Conservation (phyloP, 1,140 invertebrate species). For the Elymnias hypermnestra region DNA sequence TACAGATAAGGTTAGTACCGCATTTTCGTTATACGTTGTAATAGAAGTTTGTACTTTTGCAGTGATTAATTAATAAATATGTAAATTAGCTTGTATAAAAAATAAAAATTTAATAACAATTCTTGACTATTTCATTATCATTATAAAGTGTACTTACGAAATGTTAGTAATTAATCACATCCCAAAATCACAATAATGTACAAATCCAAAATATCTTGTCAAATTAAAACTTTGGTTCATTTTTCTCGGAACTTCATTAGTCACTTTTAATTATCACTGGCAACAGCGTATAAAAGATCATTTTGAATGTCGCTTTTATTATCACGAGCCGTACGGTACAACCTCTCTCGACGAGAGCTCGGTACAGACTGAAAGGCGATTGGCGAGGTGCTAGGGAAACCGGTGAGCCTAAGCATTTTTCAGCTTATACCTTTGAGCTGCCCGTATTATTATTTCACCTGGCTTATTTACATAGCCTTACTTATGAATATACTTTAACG, state of each 20-base stretch:
- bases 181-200: slow-evolving; percentile 45
- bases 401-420: slow-evolving; percentile 41
- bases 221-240: slow-evolving; percentile 16
- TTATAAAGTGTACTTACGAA: slow-evolving; percentile 52
- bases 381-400: slow-evolving; percentile 25
- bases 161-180: slow-evolving; percentile 57
- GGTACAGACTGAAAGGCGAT: slow-evolving; percentile 41
- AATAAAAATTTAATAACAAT: neutral
- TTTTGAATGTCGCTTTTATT: slow-evolving; percentile 43
- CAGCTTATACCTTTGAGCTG: slow-evolving; percentile 53
- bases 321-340: slow-evolving; percentile 10
- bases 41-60: no score
- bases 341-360: slow-evolving; percentile 27
- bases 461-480: slow-evolving; percentile 8
- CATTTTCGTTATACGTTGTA: no score
- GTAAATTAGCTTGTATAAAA: neutral
- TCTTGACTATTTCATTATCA: neutral
- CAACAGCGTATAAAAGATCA: slow-evolving; percentile 31
- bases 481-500: slow-evolving; percentile 4
- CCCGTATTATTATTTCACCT: slow-evolving; percentile 35
- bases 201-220: slow-evolving; percentile 33
- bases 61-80: no score
- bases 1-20: no score
- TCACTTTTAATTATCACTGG: slow-evolving; percentile 42
- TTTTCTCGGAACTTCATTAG: slow-evolving; percentile 33